These are phyloP conservation scores for Monopterus albus DNA, from an alignment of 2,113 vertebrate genomes.

Conservation along the genomic window DNA sequence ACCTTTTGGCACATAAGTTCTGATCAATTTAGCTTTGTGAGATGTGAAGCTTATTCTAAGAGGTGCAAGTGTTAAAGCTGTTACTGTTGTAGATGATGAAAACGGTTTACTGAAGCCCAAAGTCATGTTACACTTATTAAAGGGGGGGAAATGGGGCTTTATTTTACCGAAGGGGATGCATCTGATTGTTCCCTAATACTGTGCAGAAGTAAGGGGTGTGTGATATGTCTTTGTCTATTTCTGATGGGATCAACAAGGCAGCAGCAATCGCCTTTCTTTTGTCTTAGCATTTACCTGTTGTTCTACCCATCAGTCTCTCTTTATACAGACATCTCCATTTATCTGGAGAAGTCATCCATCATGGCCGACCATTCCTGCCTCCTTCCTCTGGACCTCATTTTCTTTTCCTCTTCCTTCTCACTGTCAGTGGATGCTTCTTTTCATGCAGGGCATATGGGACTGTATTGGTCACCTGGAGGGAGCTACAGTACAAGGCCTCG, in stretches of 20 bases:
- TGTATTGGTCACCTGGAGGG: slow-evolving; percentile 2
- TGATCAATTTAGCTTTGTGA: slow-evolving; percentile 39
- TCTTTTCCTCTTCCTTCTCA: slow-evolving; percentile 8
- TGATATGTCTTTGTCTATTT: slow-evolving; percentile 9
- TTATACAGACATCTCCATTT: neutral
- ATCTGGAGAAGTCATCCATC: neutral
- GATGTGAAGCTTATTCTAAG: slow-evolving; percentile 22
- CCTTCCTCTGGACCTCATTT: slow-evolving; percentile 28
- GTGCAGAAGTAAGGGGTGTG: neutral
- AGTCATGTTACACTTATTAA: slow-evolving; percentile 13
- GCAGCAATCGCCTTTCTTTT: neutral
- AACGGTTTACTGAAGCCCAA: slow-evolving; percentile 28
- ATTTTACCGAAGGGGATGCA: neutral
- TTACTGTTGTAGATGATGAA: slow-evolving; percentile 40
- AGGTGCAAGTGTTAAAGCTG: slow-evolving; percentile 6
- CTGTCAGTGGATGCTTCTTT: too few relatives aligned
- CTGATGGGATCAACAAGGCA: slow-evolving; percentile 23
- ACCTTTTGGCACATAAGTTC: slow-evolving; percentile 25
- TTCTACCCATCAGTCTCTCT: slow-evolving; percentile 15
- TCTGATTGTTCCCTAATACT: neutral
- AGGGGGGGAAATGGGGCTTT: slow-evolving; percentile 14
- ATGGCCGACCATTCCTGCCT: neutral
- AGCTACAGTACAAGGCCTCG: too few relatives aligned
- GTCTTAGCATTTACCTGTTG: slow-evolving; percentile 7
- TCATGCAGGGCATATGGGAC: too few relatives aligned